Percentiles rank a stretch among this genome's conserved stretches.
These are phyloP conservation scores for Lepidurus apus DNA, from an alignment of 1,140 invertebrate species.

Conservation along the genomic window DNA sequence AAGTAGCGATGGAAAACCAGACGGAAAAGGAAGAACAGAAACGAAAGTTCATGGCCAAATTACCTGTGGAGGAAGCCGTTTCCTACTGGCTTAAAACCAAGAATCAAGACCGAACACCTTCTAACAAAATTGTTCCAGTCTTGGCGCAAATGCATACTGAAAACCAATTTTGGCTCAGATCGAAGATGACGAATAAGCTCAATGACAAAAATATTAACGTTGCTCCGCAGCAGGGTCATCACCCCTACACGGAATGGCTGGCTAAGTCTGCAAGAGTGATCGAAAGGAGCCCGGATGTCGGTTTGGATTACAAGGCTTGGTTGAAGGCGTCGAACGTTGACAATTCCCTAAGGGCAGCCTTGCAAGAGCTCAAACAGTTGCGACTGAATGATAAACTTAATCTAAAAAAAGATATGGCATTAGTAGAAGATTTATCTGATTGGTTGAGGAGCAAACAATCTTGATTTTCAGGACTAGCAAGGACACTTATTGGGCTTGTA, in stretches of 20 bases:
- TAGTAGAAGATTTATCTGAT: slow-evolving; percentile 10
- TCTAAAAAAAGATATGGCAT: background rate
- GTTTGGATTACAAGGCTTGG: background rate
- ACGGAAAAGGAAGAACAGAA: slow-evolving; percentile 25
- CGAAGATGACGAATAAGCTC: background rate
- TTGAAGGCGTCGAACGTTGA: background rate
- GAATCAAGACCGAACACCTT: background rate
- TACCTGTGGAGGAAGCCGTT: slow-evolving; percentile 33
- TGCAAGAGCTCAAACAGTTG: background rate
- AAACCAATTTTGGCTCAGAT: background rate
- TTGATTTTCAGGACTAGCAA: background rate
- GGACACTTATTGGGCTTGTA: too few relatives aligned
- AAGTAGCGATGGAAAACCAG: background rate
- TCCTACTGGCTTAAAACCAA: slow-evolving; percentile 25
- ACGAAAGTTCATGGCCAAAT: slow-evolving; percentile 28
- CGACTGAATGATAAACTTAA: background rate
- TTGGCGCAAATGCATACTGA: background rate
- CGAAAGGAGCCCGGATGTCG: background rate
- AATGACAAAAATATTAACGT: background rate
- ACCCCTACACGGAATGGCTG: slow-evolving; percentile 3
- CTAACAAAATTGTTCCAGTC: background rate
- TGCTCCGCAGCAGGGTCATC: background rate
- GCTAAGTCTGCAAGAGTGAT: background rate
- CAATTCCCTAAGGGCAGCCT: background rate
- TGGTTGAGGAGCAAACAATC: slow-evolving; percentile 1